Base-by-base conservation (phyloP, 2,888 invertebrate genomes). In the Amphipyra tragopoginis region DNA sequence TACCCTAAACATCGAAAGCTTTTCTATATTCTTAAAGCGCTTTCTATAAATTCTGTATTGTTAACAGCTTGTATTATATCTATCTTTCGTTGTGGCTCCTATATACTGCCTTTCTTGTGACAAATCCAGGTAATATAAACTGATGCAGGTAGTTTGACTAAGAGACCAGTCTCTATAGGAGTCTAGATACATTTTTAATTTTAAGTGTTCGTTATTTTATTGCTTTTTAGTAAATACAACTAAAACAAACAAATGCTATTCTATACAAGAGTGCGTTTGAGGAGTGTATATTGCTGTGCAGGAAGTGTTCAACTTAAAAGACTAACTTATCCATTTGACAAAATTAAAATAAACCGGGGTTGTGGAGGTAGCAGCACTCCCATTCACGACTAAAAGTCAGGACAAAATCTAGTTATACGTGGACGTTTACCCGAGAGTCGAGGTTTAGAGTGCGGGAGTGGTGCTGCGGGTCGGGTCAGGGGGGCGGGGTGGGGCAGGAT, bases 251-350 rank as follows among this genome's bases (percentile, higher is more conserved):
- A 43, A 61, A 65, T 67, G 53, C 75, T 71, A 76, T 53, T 58
- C 62, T 76, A 65, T 71, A 62, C 71, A 73, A 77, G 60, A 74
- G 84, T 84, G 82, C 79, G 73, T 79, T 72, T 77, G 68, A 72
- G 72, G 68, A 79, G 77, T 81, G 80, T 82, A 63, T 58, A 77
- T 80, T 75, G 80, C 78, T 80, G 82, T 86, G 86, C 85, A 76
- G 74, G 70, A 68, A 71, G 72, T 77, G 73, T 72, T 72, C 36
- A 78, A 77, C 76, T 72, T 66, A 73, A 53, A 58, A 68, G 53
- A 77, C 62, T 71, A 78, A 77, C 65, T 70, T 65, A 72, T 71
- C 78, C 57, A 63, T 49, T 73, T 72, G 65, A 69, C 60, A 74
- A 83, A 83, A 81, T 65, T 14, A 79, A 83, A 81, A 65, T 45